phyloP scores from a whole-genome alignment of 2,797 vertebrate genomes.

The Pteropus rufus region DNA sequence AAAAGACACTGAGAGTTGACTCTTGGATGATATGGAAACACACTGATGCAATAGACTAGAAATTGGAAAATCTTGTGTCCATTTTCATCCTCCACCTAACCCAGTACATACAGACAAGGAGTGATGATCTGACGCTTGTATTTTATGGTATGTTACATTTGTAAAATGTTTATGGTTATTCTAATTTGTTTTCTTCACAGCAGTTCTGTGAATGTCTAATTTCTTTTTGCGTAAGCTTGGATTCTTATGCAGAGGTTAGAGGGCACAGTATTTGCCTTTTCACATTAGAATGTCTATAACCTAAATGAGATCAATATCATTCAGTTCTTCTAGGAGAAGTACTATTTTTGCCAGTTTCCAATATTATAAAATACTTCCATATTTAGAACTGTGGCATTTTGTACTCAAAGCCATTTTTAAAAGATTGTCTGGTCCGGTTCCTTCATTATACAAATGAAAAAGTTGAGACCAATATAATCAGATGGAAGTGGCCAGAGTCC shows the following conservation, averaged over 20 bases:
- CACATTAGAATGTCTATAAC: not conserved
- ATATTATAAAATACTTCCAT: conserved; percentile 26
- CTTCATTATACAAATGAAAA: conserved; percentile 23
- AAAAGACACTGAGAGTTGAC: not conserved
- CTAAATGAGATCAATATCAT: not conserved
- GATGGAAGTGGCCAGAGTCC: not conserved
- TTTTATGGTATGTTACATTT: not conserved
- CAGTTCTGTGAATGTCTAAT: not conserved
- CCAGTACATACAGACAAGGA: not conserved
- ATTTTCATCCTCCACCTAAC: not conserved
- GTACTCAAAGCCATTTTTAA: conserved; percentile 20
- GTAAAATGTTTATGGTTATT: not conserved
- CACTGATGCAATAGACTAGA: accelerated
- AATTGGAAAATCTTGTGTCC: not conserved
- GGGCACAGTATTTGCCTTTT: not conserved
- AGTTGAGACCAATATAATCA: not conserved
- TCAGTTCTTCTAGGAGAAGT: conserved; percentile 31
- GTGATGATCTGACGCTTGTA: not conserved
- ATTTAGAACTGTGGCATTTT: conserved; percentile 55
- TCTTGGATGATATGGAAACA: not conserved
- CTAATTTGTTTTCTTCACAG: not conserved
- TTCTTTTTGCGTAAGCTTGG: not conserved
- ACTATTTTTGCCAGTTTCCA: conserved; percentile 41
- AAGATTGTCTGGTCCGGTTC: not conserved
- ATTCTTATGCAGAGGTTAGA: not conserved